A percentile compares a stretch with the other conserved stretches of the same genome.
Conservation (phyloP, 1,140 invertebrate genomes). For the Brachionus rotundiformis region DNA sequence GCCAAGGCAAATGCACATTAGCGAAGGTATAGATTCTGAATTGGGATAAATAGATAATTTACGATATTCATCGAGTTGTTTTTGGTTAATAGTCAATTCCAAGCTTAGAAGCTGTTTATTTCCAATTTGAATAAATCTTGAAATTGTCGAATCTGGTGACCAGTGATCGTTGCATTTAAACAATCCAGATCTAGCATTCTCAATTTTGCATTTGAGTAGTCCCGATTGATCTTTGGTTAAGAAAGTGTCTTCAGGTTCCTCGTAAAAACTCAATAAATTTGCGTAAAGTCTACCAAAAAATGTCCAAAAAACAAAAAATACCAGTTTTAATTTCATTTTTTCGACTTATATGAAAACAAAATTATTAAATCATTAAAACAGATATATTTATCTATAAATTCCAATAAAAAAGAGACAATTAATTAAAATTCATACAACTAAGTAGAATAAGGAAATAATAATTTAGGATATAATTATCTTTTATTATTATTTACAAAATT, state of each 20-base stretch:
- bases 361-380: slow-evolving; percentile 17
- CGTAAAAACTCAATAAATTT: slow-evolving; percentile 12
- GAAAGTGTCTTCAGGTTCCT: slow-evolving; percentile 22
- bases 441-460: not conserved
- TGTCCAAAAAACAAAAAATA: not conserved
- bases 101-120: slow-evolving; percentile 18
- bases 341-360: not conserved
- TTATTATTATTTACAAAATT: not conserved
- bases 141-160: not conserved
- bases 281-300: not conserved
- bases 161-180: slow-evolving; percentile 45
- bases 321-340: not conserved
- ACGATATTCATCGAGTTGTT: not conserved
- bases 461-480: not conserved
- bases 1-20: slow-evolving; percentile 34
- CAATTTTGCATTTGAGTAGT: slow-evolving; percentile 49
- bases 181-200: slow-evolving; percentile 19
- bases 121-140: slow-evolving; percentile 22
- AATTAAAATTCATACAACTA: slow-evolving; percentile 7
- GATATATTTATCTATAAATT: slow-evolving; percentile 4
- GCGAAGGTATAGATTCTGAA: not conserved
- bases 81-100: not conserved
- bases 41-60: not conserved
- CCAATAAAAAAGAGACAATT: not conserved
- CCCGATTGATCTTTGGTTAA: not conserved